Evolutionary conservation across 2,888 invertebrate genomes (phyloP).

Genomic region (Aethes cnicana): DNA sequence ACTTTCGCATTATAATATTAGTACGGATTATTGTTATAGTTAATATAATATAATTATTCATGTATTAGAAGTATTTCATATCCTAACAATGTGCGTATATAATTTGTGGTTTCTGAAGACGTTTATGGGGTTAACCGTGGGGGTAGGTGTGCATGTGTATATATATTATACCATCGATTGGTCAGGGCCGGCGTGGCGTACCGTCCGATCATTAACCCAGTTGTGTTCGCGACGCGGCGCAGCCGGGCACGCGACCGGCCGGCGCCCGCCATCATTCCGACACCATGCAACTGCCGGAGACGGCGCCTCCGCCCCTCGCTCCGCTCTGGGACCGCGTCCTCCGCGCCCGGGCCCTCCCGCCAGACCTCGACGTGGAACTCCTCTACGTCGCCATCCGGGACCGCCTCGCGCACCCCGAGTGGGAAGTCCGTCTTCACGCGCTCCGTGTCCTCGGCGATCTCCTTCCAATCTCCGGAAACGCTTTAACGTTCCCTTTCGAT

Average conservation of each 20-base stretch:
- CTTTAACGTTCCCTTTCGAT: constrained; percentile 87
- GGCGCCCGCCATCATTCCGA: constrained; percentile 43
- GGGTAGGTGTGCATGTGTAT: constrained; percentile 40
- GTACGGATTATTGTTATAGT: too few relatives aligned
- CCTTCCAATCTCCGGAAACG: constrained; percentile 86
- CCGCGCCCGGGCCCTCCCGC: constrained; percentile 87
- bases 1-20: too few relatives aligned
- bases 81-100: neutral
- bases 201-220: constrained; percentile 82
- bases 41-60: too few relatives aligned
- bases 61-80: neutral
- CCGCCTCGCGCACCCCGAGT: constrained; percentile 89
- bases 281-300: constrained; percentile 76
- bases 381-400: constrained; percentile 88
- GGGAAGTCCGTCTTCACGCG: constrained; percentile 92
- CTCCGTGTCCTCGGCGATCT: constrained; percentile 90
- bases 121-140: constrained; percentile 23
- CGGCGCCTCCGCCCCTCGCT: constrained; percentile 83
- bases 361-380: constrained; percentile 84
- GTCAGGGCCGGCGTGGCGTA: constrained; percentile 72
- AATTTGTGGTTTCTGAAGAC: constrained; percentile 10
- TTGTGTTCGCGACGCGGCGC: constrained; percentile 74
- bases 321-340: constrained; percentile 92
- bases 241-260: constrained; percentile 65
- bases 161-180: constrained; percentile 79